Evolutionary conservation across 2,113 vertebrate species (phyloP), one percentile per base, ranked within the genome.

Genomic region (Sporophila hypoxantha): DNA sequence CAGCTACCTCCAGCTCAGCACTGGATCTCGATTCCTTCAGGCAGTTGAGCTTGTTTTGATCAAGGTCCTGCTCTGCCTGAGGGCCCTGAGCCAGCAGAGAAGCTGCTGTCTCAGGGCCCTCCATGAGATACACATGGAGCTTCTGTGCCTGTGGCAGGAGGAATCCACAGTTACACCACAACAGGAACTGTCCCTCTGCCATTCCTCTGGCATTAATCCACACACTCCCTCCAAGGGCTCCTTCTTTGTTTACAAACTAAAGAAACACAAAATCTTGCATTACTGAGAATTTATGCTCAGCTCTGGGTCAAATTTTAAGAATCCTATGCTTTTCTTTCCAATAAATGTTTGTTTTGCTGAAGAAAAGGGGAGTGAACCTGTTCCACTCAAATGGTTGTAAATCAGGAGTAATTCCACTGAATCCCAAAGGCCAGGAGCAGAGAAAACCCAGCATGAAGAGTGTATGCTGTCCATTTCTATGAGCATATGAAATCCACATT

Each of bases 281-380:
- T 79, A n/a, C 88, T 61, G 80, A 69, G 61, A 73, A 79, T 85
- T 90, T 73, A 82, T 70, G n/a, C 75, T 77, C 75, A 74, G 77
- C 78, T 85, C 55, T 46, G 79, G 68, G 67, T 87, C 70, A 56
- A 74, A 75, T 76, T 68, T 91, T 56, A 57, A 77, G 84, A 70
- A 37, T 59, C n/a, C 27, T 55, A 17, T 75, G 70, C 12, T 80
- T 93, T 76, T 60, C 61, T 70, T 92, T 77, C 84, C 73, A 53
- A 75, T 62, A 76, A 79, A 69, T 80, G 64, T 90, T 95, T 91
- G 66, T 76, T 92, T 85, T 78, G 65, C 76, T 89, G 78, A 17
- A 74, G 79, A 13, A 85, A 82, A 78, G 55, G 18, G 60, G 14
- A 87, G 27, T 30, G 52, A 94, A 82, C 47, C 71, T 30, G 66